Evolutionary conservation across 2,888 invertebrate species (phyloP).

Genomic region (Leistus spinibarbis): DNA sequence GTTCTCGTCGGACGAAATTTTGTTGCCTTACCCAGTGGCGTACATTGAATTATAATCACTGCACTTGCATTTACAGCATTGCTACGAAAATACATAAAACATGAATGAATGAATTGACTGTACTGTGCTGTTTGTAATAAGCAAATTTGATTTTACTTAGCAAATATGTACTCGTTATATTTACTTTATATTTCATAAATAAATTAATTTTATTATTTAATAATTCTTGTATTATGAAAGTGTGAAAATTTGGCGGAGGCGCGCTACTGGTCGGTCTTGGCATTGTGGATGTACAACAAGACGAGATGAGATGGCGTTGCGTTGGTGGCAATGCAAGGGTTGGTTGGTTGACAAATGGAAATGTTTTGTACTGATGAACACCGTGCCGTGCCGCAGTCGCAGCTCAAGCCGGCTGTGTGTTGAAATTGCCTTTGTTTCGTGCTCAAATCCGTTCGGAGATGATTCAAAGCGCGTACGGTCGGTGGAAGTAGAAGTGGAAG

Average conservation of each 20-base stretch:
- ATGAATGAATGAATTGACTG: no score
- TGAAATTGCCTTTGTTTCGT: constrained; percentile 39
- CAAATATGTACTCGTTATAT: no score
- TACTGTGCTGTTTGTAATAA: no score
- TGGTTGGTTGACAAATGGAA: constrained; percentile 38
- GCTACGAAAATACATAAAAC: background rate
- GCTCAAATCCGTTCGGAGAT: constrained; percentile 27
- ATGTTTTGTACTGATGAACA: constrained; percentile 38
- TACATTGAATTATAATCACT: background rate
- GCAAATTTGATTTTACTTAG: no score
- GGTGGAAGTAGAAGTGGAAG: no score
- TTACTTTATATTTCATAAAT: no score
- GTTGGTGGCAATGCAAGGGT: constrained; percentile 9
- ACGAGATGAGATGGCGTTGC: background rate
- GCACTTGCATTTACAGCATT: background rate
- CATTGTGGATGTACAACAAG: background rate
- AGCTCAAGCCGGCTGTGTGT: constrained; percentile 4
- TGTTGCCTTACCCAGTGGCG: background rate
- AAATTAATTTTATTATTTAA: no score
- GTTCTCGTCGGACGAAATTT: background rate
- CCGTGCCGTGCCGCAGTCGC: background rate
- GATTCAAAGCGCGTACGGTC: constrained; percentile 35
- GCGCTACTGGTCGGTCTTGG: background rate
- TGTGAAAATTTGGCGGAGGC: background rate
- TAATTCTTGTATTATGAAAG: background rate